Conservation (phyloP, 2,113 vertebrate genomes). For the Mus musculus region DNA sequence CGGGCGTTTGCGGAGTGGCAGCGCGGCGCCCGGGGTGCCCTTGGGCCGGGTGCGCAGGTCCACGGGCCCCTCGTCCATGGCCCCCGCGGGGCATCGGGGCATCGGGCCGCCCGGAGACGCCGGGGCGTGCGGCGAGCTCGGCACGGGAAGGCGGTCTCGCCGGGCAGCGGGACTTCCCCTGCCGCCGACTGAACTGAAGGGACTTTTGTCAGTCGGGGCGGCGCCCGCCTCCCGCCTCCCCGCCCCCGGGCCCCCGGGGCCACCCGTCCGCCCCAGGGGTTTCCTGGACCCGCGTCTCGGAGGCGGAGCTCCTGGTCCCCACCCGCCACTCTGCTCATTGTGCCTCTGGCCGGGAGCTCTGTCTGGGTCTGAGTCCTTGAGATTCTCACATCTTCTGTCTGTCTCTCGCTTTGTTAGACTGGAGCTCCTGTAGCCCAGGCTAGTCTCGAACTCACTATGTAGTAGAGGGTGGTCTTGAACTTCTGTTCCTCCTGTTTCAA, state of each 20-base stretch:
- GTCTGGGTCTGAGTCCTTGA: background rate
- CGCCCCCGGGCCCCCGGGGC: slow-evolving; percentile 63
- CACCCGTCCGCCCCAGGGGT: slow-evolving; percentile 74
- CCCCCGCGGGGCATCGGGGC: slow-evolving; percentile 83
- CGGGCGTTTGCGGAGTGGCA: slow-evolving; percentile 80
- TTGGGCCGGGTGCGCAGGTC: slow-evolving; percentile 82
- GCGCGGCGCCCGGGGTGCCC: slow-evolving; percentile 65
- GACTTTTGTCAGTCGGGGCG: slow-evolving; percentile 83
- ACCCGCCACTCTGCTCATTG: background rate
- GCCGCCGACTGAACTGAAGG: slow-evolving; percentile 78
- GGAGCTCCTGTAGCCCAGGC: background rate
- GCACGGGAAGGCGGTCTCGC: slow-evolving; percentile 66
- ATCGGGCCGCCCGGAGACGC: slow-evolving; percentile 75
- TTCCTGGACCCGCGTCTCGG: slow-evolving; percentile 68
- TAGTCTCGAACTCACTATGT: background rate
- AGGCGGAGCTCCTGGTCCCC: slow-evolving; percentile 36
- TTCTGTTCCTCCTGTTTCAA: background rate
- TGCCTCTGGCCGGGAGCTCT: background rate
- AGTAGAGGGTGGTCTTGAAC: background rate
- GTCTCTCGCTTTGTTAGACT: background rate
- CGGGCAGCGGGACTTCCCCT: slow-evolving; percentile 81
- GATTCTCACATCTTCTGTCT: background rate
- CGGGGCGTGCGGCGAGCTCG: slow-evolving; percentile 55
- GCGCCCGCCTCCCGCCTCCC: slow-evolving; percentile 71
- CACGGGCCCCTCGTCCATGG: slow-evolving; percentile 84